Base-by-base conservation (phyloP, 2,113 vertebrate genomes). In the Lampris megalopsis region DNA sequence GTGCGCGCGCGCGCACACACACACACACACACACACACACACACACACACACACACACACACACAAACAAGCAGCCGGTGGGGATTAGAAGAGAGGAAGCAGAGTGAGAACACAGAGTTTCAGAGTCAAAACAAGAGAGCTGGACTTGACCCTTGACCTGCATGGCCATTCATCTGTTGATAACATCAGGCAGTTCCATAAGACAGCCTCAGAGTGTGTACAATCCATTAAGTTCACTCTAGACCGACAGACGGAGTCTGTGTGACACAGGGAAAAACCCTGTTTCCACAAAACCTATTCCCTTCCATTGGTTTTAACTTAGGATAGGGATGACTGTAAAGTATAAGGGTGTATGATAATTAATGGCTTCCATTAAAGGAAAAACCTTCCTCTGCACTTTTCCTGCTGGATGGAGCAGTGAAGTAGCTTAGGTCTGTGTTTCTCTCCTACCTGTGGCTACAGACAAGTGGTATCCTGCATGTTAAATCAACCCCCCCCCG, bases 301-400 rank as follows among this genome's bases (percentile, higher is more conserved):
- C 42, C 75, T 60, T 66, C 58, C 57, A 78, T 79, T 63, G 49
- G 59, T 54, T 86, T 83, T 68, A 13, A 62, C 63, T 76, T 80
- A 63, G 74, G 72, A 74, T 81, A 63, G 69, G 72, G 75, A 88
- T 84, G 88, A 81, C 84, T 85, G 63, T 38, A 86, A 86, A 86
- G 76, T 73, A 71, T 71, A 67, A 68, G 62, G 65, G 56, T 76
- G 65, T 88, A 82, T 86, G 83, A 81, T 90, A 87, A 93, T 91
- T 79, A 93, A 90, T 88, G 83, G 73, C 80, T 85, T 86, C 86
- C 85, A 87, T 87, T 85, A 82, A 75, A 72, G 47, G 68, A 61
- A 90, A 91, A 89, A 83, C 85, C 88, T 91, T 88, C 67, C 86
- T 89, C 84, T 85, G 91, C 89, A 90, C 71, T 91, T 92, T 90